Evolutionary conservation across 2,797 vertebrate species (phyloP), one percentile per base, ranked within the genome.

Genomic region (Helicolenus hilgendorfi): DNA sequence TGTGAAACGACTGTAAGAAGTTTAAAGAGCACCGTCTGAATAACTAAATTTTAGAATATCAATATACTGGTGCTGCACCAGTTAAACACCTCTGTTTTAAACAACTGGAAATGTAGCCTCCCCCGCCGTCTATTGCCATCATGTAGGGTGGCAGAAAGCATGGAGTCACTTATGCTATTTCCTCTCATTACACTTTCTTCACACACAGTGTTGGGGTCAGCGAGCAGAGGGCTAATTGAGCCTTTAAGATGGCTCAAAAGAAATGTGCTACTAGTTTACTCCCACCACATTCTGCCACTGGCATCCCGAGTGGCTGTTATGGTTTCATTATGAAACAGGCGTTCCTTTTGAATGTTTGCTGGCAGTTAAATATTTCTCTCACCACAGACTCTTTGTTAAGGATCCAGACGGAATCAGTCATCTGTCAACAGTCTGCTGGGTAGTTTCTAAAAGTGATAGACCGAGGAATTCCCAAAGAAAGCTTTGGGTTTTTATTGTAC

Each of bases 111-210:
- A 71, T 70, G 24, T 55, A 62, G 29, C 26, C 56, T 72, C n/a
- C 24, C n/a, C n/a, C 31, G 24, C 33, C 18, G 10, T 80, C 45
- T 79, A 56, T 38, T 87, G 60, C 81, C 53, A 56, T 83, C n/a
- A 71, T 9, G 15, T 1, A 29, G 15, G 70, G 63, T 80, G 56
- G 45, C 78, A 91, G 75, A 91, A 84, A 75, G 77, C 82, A 92
- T 89, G 68, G 75, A 89, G 83, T 72, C 87, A 69, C 26, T 89
- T 84, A 77, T 82, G 84, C 71, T 67, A 86, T 89, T 94, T 92
- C 87, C 90, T 92, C 70, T 91, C 88, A 87, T 92, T 92, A 88
- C 85, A 88, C 55, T 63, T 77, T 86, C 77, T 70, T 90, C 78
- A 82, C 55, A 38, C 87, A 70, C 60, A 62, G 70, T n/a, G 73